Conservation (phyloP, 2,797 vertebrate genomes). For the Hydrophis major region DNA sequence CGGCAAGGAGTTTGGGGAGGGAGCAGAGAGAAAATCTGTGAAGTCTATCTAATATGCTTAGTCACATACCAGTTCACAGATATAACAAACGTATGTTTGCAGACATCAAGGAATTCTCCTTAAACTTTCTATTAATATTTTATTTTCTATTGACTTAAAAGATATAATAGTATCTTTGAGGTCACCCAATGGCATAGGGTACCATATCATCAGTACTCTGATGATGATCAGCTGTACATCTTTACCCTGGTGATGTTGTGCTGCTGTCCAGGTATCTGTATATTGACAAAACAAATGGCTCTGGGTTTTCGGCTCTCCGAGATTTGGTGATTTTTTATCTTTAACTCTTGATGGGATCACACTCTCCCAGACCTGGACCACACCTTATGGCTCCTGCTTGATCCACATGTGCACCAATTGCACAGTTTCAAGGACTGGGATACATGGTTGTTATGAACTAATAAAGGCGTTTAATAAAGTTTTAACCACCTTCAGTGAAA, state of each 20-base stretch:
- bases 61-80: neutral
- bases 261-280: neutral
- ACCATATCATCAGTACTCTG: neutral
- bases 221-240: neutral
- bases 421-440: neutral
- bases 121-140: neutral
- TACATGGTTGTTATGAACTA: neutral
- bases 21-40: neutral
- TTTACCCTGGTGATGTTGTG: neutral
- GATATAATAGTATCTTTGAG: neutral
- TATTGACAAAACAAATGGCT: neutral
- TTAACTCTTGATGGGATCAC: neutral
- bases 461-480: no score
- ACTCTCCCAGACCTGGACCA: neutral
- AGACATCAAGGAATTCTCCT: neutral
- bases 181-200: neutral
- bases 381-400: neutral
- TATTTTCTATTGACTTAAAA: neutral
- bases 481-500: no score
- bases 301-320: neutral
- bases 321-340: neutral
- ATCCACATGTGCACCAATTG: neutral
- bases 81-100: neutral
- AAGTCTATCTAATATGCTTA: neutral
- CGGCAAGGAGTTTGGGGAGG: fast-evolving